These are phyloP conservation scores for Ceriagrion tenellum DNA, from an alignment of 2,888 invertebrate species.

Conservation along the genomic window DNA sequence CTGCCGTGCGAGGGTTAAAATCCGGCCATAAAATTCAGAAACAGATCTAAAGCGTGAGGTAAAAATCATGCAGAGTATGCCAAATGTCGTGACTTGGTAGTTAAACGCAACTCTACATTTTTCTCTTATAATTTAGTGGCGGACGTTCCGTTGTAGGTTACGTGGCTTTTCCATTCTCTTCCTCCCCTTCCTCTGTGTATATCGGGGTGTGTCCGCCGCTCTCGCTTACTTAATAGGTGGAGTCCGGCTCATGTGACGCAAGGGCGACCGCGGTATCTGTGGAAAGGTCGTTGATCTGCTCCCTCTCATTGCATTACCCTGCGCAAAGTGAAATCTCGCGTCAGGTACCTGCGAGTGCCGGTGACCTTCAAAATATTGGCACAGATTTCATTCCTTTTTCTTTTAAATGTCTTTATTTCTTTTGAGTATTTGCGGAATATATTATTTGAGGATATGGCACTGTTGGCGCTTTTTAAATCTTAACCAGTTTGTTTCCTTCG, in stretches of 20 bases:
- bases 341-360: not conserved
- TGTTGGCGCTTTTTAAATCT: too few relatives aligned
- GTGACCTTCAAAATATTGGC: not conserved
- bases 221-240: slow-evolving; percentile 53
- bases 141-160: not conserved
- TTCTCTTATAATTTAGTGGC: not conserved
- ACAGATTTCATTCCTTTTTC: not conserved
- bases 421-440: too few relatives aligned
- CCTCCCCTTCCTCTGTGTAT: not conserved
- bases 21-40: too few relatives aligned
- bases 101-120: not conserved
- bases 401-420: too few relatives aligned
- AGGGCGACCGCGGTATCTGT: not conserved
- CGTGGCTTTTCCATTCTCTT: slow-evolving; percentile 41
- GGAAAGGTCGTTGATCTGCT: slow-evolving; percentile 45
- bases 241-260: slow-evolving; percentile 26
- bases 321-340: not conserved
- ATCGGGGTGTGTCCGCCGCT: slow-evolving; percentile 58
- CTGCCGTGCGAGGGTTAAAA: too few relatives aligned
- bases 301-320: slow-evolving; percentile 3
- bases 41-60: too few relatives aligned
- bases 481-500: too few relatives aligned
- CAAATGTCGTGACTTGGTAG: not conserved
- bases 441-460: too few relatives aligned
- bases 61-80: not conserved